Evolutionary conservation across 2,113 vertebrate species (phyloP).

Genomic region (Terrapene triunguis): DNA sequence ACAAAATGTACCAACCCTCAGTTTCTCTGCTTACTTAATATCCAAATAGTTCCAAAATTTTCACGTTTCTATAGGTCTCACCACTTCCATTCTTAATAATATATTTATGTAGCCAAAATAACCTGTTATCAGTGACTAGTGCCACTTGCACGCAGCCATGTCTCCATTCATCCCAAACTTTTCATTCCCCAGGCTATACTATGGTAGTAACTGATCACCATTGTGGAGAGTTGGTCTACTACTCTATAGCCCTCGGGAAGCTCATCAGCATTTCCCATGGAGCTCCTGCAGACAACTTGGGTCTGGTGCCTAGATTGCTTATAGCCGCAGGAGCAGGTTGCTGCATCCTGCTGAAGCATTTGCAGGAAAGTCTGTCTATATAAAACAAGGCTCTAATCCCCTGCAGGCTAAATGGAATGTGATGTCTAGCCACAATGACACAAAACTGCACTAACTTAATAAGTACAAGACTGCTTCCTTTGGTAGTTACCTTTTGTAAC

Average conservation of each 20-base stretch:
- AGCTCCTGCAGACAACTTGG: not conserved
- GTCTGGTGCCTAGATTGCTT: rapidly evolving
- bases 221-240: not conserved
- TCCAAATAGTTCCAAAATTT: not conserved
- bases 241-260: not conserved
- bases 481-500: rapidly evolving
- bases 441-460: not conserved
- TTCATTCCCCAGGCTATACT: not conserved
- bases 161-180: no score
- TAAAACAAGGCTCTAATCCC: not conserved
- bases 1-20: not conserved
- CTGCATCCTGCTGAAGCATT: not conserved
- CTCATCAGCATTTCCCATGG: not conserved
- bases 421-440: not conserved
- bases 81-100: not conserved
- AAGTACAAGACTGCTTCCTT: not conserved
- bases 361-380: not conserved
- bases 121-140: not conserved
- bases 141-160: no score
- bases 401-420: not conserved
- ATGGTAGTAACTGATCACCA: rapidly evolving
- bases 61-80: not conserved
- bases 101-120: not conserved
- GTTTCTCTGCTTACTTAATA: not conserved
- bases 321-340: not conserved